These are phyloP conservation scores for Habropoda laboriosa DNA, from an alignment of 1,140 invertebrate genomes.

Conservation along the genomic window DNA sequence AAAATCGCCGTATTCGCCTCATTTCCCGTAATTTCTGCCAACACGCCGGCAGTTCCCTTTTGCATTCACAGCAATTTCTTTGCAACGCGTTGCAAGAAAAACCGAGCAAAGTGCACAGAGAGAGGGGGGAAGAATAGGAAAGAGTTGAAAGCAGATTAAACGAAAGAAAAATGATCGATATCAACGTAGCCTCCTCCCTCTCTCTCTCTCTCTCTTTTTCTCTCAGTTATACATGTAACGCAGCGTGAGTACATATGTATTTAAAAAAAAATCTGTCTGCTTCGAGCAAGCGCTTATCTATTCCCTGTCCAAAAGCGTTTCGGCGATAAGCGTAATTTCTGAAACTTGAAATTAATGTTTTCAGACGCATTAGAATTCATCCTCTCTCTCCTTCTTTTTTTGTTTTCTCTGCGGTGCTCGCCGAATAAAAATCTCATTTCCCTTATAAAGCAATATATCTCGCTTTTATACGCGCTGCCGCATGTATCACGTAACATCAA, in stretches of 20 bases:
- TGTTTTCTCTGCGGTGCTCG: no score
- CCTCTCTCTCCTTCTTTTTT: neutral
- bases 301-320: neutral
- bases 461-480: neutral
- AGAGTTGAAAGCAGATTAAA: neutral
- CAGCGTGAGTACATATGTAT: neutral
- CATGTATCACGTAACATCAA: conserved; percentile 41
- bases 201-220: no score
- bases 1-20: neutral
- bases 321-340: conserved; percentile 1
- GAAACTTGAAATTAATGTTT: conserved; percentile 21
- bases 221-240: neutral
- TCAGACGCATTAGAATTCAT: conserved; percentile 9
- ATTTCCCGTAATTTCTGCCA: neutral
- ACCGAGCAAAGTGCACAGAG: no score
- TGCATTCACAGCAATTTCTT: neutral
- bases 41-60: neutral
- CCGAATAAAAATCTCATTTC: conserved; percentile 49
- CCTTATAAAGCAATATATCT: conserved; percentile 25
- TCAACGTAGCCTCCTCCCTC: neutral
- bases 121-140: neutral
- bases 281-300: no score
- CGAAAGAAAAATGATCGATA: neutral
- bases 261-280: neutral
- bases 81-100: neutral